Evolutionary conservation across 2,797 vertebrate genomes (phyloP).

Genomic region (Melanogrammus aeglefinus): DNA sequence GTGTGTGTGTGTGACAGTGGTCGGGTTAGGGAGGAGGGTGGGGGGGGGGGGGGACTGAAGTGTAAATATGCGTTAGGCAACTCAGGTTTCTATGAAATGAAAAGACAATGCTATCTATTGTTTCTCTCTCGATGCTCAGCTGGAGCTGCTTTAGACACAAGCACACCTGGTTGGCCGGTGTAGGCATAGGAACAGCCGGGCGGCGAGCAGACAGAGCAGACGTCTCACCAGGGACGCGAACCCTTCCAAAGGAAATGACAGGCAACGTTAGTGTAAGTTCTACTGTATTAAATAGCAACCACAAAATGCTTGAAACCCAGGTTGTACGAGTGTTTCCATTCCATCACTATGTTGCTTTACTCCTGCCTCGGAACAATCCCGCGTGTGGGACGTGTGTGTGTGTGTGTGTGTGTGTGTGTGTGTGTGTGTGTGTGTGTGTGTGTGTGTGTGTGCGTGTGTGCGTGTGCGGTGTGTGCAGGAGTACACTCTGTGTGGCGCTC

Average conservation of each 20-base stretch:
- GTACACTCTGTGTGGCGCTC: neutral
- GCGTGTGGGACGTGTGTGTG: neutral
- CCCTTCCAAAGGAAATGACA: neutral
- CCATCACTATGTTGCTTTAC: neutral
- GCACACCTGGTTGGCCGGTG: slow-evolving; percentile 36
- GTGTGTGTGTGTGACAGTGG: slow-evolving; percentile 14
- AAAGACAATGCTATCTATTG: slow-evolving; percentile 43
- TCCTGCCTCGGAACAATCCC: neutral
- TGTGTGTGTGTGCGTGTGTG: neutral
- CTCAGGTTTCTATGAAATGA: slow-evolving; percentile 68
- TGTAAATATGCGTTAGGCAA: slow-evolving; percentile 57
- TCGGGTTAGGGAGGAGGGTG: too few species aligned
- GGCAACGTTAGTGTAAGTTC: neutral
- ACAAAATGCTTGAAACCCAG: neutral
- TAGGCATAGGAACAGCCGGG: neutral
- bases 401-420: neutral
- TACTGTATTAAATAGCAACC: neutral
- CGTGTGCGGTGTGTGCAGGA: neutral
- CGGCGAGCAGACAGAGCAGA: neutral
- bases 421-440: neutral
- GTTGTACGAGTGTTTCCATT: neutral
- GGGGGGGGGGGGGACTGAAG: slow-evolving; percentile 27
- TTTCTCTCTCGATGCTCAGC: slow-evolving; percentile 6
- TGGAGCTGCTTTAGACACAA: slow-evolving; percentile 20
- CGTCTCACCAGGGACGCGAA: neutral